phyloP scores from a whole-genome alignment of 2,113 vertebrate genomes.

The Rhadina sibilatrix region DNA sequence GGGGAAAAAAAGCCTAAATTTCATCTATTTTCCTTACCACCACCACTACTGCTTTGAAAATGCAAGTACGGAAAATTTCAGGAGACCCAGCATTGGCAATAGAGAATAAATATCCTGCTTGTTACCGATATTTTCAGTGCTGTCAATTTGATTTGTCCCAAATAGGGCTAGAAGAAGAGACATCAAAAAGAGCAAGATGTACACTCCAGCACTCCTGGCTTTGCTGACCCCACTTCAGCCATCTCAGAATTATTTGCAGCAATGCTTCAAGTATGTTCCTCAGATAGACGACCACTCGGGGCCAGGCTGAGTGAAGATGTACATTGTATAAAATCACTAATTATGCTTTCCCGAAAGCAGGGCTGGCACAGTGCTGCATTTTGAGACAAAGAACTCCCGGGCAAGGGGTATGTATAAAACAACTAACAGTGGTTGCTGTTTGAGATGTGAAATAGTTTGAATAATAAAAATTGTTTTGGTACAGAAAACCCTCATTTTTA shows the following conservation, averaged over 20 bases:
- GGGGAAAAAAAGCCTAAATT: background rate
- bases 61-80: background rate
- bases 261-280: constrained; percentile 1
- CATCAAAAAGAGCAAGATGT: constrained; percentile 63
- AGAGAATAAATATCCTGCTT: constrained; percentile 32
- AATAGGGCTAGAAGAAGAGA: constrained; percentile 32
- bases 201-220: constrained; percentile 18
- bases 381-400: background rate
- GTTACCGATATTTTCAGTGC: constrained; percentile 29
- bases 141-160: constrained; percentile 43
- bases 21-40: background rate
- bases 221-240: constrained; percentile 38
- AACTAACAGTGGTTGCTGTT: background rate
- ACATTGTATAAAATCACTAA: constrained; percentile 35
- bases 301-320: constrained; percentile 1
- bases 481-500: background rate
- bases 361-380: background rate
- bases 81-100: background rate
- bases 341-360: background rate
- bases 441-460: background rate
- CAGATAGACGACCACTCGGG: background rate
- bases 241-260: constrained; percentile 35
- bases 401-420: background rate
- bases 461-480: background rate
- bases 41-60: constrained; percentile 10